These are phyloP conservation scores for Otis tarda DNA, from an alignment of 2,113 vertebrate species.

Conservation along the genomic window DNA sequence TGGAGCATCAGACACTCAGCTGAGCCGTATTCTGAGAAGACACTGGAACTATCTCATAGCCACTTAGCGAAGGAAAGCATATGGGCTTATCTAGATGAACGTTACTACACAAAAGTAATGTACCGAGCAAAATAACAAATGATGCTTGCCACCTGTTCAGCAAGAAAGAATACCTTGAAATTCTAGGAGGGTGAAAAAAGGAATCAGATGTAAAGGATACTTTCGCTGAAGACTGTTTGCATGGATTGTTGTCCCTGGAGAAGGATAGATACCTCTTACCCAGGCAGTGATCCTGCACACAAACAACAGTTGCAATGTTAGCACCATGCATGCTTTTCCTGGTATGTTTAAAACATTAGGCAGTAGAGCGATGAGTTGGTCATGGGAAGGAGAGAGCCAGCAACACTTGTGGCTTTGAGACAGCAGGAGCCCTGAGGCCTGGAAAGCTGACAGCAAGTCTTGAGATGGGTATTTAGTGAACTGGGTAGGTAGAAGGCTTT, in stretches of 20 bases:
- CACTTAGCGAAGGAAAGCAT: not conserved
- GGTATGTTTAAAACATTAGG: not conserved
- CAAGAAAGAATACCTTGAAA: constrained; percentile 46
- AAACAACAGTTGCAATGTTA: not conserved
- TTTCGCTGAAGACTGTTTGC: not conserved
- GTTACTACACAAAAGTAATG: not conserved
- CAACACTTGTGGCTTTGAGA: not conserved
- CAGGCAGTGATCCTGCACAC: not conserved
- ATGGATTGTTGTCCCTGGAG: not conserved
- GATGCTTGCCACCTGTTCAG: constrained; percentile 37
- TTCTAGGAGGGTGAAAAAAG: constrained; percentile 14
- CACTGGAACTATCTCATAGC: not conserved
- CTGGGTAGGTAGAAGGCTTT: not conserved
- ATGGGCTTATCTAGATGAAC: not conserved
- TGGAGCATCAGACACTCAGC: not conserved
- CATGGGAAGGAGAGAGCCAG: not conserved
- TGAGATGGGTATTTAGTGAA: not conserved
- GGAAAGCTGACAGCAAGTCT: not conserved
- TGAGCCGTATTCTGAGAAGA: not conserved
- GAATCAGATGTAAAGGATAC: constrained; percentile 33
- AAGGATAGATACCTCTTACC: not conserved
- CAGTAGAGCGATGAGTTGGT: not conserved
- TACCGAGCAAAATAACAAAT: not conserved
- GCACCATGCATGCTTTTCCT: not conserved
- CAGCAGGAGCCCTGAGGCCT: not conserved